Evolutionary conservation across 2,797 vertebrate genomes (phyloP).

Genomic region (Sebastes cheni): DNA sequence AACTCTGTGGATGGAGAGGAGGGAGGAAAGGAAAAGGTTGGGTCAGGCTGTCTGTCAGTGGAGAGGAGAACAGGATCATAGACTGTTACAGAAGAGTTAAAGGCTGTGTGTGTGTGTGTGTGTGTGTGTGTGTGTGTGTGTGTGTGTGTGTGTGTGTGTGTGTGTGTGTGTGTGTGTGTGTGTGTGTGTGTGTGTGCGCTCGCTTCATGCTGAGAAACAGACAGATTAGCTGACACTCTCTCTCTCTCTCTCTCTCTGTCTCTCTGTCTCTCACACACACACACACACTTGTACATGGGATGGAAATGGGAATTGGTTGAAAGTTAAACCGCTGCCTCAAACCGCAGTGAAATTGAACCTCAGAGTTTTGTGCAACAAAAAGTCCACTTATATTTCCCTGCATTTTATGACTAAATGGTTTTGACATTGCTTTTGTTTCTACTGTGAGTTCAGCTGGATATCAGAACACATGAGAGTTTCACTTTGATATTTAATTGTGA

Average conservation of each 20-base stretch:
- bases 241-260: too few species aligned
- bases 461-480: background rate
- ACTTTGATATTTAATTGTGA: background rate
- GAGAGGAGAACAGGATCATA: conserved; percentile 10
- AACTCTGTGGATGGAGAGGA: conserved; percentile 6
- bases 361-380: background rate
- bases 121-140: background rate
- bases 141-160: background rate
- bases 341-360: too few species aligned
- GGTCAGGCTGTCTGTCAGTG: conserved; percentile 19
- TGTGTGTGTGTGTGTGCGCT: background rate
- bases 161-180: background rate
- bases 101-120: background rate
- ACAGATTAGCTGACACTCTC: background rate
- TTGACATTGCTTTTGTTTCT: background rate
- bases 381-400: background rate
- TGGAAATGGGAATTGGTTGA: background rate
- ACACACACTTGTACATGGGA: background rate
- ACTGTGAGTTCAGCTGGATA: background rate
- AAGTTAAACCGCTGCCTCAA: background rate
- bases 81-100: conserved; percentile 1
- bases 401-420: background rate
- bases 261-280: too few species aligned
- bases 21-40: background rate
- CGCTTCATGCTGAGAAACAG: conserved; percentile 1